phyloP scores from a whole-genome alignment of 2,113 vertebrate species.

The Bubo scandiacus region DNA sequence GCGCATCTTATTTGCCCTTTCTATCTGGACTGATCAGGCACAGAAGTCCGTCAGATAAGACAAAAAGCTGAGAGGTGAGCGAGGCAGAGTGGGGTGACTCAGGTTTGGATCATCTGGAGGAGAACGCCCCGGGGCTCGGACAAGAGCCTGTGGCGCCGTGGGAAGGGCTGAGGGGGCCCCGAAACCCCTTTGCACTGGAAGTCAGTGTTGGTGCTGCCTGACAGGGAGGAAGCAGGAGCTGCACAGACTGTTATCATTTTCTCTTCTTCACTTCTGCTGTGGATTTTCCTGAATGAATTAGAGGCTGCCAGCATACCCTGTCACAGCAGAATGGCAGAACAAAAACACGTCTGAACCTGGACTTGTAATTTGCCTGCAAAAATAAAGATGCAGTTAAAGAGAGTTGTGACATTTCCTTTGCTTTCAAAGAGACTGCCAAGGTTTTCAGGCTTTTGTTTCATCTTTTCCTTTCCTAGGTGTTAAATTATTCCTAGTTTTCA shows the following conservation, averaged over 20 bases:
- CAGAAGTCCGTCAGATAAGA: not conserved
- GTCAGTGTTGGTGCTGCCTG: not conserved
- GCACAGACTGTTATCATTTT: not conserved
- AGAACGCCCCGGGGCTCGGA: accelerated
- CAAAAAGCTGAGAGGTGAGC: not conserved
- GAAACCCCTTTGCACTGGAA: accelerated
- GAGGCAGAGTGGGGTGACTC: not conserved
- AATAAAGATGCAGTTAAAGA: not conserved
- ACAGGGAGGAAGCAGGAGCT: not conserved
- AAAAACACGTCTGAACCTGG: not conserved
- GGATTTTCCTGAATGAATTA: slow-evolving; percentile 4
- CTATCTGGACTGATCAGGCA: not conserved
- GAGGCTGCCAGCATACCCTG: not conserved
- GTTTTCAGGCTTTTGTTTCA: not conserved
- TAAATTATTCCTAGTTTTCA: not conserved
- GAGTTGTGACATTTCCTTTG: not conserved
- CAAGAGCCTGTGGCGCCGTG: not conserved
- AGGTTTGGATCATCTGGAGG: not conserved
- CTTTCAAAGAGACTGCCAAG: not conserved
- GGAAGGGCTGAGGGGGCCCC: not conserved
- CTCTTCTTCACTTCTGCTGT: not conserved
- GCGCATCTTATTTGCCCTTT: not conserved
- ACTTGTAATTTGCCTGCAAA: not conserved
- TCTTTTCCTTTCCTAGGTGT: not conserved
- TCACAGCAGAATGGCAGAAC: not conserved